phyloP scores from a whole-genome alignment of 2,888 invertebrate species.

The Empis livida region DNA sequence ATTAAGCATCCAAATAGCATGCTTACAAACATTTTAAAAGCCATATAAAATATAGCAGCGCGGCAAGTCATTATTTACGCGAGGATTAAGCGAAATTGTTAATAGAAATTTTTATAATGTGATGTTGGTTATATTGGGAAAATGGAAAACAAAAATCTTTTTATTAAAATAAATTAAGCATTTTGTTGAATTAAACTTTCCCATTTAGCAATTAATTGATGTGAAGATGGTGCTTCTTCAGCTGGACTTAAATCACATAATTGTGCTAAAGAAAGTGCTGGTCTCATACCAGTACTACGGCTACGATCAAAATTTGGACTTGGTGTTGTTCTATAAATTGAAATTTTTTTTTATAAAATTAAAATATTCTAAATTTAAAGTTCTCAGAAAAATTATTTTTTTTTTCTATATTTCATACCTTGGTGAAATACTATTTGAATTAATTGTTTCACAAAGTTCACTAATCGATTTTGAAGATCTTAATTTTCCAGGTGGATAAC shows the following conservation, averaged over 20 bases:
- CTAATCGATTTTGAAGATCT: constrained; percentile 54
- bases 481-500: constrained; percentile 46
- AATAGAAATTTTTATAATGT: too few relatives aligned
- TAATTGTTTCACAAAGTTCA: constrained; percentile 48
- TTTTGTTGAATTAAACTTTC: constrained; percentile 59
- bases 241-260: constrained; percentile 48
- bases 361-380: not conserved
- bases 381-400: not conserved
- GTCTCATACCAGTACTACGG: constrained; percentile 41
- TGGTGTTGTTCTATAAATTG: constrained; percentile 22
- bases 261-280: constrained; percentile 54
- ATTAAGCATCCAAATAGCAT: too few relatives aligned
- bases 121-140: too few relatives aligned
- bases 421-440: constrained; percentile 19
- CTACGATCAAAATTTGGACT: constrained; percentile 21
- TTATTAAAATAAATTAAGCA: constrained; percentile 16
- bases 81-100: too few relatives aligned
- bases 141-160: too few relatives aligned
- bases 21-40: too few relatives aligned
- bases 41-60: too few relatives aligned
- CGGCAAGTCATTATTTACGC: too few relatives aligned
- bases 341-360: not conserved
- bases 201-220: constrained; percentile 65
- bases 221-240: constrained; percentile 56
- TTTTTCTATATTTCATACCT: constrained; percentile 14